Evolutionary conservation across 2,888 invertebrate species (phyloP).

Genomic region (Tenodera sinensis): DNA sequence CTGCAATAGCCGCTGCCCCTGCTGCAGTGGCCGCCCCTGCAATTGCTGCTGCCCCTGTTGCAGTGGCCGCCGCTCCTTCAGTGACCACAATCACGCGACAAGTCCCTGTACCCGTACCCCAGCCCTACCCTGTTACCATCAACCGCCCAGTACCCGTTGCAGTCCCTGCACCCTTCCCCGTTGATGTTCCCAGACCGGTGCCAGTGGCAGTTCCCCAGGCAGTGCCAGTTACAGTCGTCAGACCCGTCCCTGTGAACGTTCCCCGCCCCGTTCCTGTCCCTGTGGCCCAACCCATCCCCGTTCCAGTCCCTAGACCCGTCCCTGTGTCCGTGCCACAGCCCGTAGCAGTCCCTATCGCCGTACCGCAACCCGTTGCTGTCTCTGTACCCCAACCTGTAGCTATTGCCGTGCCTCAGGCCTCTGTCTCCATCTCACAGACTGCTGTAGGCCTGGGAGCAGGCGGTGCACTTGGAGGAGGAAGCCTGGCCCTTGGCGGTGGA

Average conservation of each 20-base stretch:
- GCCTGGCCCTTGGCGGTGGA: not conserved
- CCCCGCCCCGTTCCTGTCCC: constrained; percentile 10
- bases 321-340: constrained; percentile 4
- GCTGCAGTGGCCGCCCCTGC: not conserved
- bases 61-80: not conserved
- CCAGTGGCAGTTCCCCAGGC: constrained; percentile 2
- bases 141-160: constrained; percentile 7
- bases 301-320: not conserved
- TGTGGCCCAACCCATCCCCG: not conserved
- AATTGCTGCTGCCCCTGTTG: not conserved
- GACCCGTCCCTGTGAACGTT: not conserved
- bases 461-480: not conserved
- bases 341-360: not conserved
- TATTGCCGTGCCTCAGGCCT: not conserved
- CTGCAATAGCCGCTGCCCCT: not conserved
- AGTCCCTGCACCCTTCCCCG: constrained; percentile 7
- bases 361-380: not conserved
- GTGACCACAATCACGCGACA: not conserved
- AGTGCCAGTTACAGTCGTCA: constrained; percentile 4
- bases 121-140: not conserved
- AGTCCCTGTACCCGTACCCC: not conserved
- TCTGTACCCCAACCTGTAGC: not conserved
- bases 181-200: constrained; percentile 1
- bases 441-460: not conserved
- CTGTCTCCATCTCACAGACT: not conserved